Evolutionary conservation across 2,888 invertebrate genomes (phyloP), one percentile per base, ranked within the genome.

Genomic region (Agonopterix alstromeriana): DNA sequence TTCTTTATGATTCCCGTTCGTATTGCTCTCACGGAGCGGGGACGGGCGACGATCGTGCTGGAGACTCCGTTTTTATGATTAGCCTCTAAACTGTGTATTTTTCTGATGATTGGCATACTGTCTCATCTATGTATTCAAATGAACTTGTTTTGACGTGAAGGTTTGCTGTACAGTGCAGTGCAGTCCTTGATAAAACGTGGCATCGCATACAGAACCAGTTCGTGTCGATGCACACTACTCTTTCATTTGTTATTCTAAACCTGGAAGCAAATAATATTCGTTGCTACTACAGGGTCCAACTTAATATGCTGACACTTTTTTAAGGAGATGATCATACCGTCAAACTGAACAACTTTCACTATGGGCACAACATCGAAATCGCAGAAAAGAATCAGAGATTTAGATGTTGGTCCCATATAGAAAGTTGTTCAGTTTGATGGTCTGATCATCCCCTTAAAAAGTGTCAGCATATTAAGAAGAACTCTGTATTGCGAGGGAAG

Each of bases 1-100:
- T 84, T 82, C 85, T 77, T 77, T 75, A 70, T 80, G 79, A 81
- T 76, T 77, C 74, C 70, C 67, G 61, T 60, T 63, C 10, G 65
- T 53, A 53, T 53, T 59, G 61, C 63, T 55, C 59, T 56, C 59
- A 53, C 57, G 61, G 51, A 7, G 27, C 27, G 27, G 27, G 27
- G 27, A 2, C 27, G 27, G 27, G 27, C 5, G 27, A 27, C 27
- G 27, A 51, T 65, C 77, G 73, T 77, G 81, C 65, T 59, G 57
- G 52, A 51, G 65, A 70, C 63, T 74, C 66, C 63, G 60, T 68
- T 76, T 67, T 62, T 60, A 66, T 68, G 67, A 75, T 83, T 77
- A 75, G 45, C 42, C 9, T 48, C 35, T 40, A 47, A 52, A 49
- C 47, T 52, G 51, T 52, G 44, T 48, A 46, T 45, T 42, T 43